Percentiles rank a stretch among this genome's conserved stretches.
Conservation (phyloP, 2,113 vertebrate species). For the Pituophis catenifer region DNA sequence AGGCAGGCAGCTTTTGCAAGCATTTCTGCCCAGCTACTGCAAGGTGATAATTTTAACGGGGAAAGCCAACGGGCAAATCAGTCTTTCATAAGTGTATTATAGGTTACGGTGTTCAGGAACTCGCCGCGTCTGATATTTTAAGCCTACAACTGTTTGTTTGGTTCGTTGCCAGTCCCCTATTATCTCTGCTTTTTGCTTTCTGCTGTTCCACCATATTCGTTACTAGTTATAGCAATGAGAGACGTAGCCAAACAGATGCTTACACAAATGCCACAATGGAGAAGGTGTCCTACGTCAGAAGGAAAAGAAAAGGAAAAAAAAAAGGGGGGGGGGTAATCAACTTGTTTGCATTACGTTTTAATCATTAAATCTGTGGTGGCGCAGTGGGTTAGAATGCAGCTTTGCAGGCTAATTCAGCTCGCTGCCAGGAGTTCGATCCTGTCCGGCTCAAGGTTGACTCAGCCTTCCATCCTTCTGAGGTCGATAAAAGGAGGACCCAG, state of each 20-base stretch:
- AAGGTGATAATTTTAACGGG: not conserved
- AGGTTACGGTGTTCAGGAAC: not conserved
- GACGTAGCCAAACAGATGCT: not conserved
- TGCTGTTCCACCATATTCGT: not conserved
- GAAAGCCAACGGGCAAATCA: rapidly evolving
- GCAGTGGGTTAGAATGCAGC: not conserved
- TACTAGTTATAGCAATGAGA: not conserved
- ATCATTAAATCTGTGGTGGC: not conserved
- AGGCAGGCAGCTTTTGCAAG: not conserved
- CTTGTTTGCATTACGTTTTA: not conserved
- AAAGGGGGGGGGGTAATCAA: too few species aligned
- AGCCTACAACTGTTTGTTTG: not conserved
- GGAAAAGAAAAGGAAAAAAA: not conserved
- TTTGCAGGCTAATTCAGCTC: not conserved
- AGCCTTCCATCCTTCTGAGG: not conserved
- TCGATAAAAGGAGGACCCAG: not conserved
- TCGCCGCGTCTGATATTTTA: not conserved
- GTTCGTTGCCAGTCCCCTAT: not conserved
- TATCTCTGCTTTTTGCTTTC: not conserved
- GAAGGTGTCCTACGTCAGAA: not conserved
- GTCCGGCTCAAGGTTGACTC: not conserved
- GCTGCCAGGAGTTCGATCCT: not conserved
- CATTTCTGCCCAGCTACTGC: not conserved
- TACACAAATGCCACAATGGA: not conserved
- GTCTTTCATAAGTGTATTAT: not conserved